Evolutionary conservation across 2,888 invertebrate species (phyloP).

Genomic region (Phyllotreta striolata): DNA sequence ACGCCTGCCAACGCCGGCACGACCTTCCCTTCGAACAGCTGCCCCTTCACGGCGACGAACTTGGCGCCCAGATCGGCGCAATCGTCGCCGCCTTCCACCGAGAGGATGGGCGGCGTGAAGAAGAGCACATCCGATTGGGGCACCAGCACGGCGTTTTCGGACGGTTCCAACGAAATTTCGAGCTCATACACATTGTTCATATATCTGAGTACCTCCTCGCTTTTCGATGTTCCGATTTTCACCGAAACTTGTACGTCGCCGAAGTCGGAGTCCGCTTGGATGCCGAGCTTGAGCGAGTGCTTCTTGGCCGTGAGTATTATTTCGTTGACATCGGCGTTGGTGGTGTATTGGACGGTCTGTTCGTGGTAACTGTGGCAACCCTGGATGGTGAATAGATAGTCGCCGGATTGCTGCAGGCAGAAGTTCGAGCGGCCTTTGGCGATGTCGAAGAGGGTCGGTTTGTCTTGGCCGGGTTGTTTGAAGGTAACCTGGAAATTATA

Average conservation of each 20-base stretch:
- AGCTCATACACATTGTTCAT: conserved; percentile 57
- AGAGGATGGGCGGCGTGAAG: conserved; percentile 70
- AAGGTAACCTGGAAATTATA: conserved; percentile 62
- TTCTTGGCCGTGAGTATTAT: conserved; percentile 55
- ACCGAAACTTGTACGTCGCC: conserved; percentile 50
- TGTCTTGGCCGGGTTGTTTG: conserved; percentile 48
- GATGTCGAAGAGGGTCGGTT: conserved; percentile 59
- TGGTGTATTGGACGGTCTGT: conserved; percentile 57
- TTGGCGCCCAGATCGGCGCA: conserved; percentile 71
- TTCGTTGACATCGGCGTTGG: conserved; percentile 58
- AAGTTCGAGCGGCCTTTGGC: conserved; percentile 73
- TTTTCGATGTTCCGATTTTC: conserved; percentile 40
- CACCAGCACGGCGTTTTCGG: conserved; percentile 67
- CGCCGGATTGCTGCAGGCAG: conserved; percentile 76
- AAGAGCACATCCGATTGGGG: conserved; percentile 77
- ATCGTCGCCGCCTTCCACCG: conserved; percentile 70
- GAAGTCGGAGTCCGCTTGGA: conserved; percentile 50
- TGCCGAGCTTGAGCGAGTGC: conserved; percentile 51
- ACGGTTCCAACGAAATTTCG: conserved; percentile 61
- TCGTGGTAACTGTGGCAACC: conserved; percentile 82
- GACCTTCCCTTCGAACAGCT: conserved; percentile 68
- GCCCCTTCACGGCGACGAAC: conserved; percentile 61
- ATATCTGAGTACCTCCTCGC: conserved; percentile 39
- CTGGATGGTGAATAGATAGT: conserved; percentile 74
- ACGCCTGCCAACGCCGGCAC: conserved; percentile 73